phyloP scores from a whole-genome alignment of 2,113 vertebrate genomes.

The Neomonachus schauinslandi region DNA sequence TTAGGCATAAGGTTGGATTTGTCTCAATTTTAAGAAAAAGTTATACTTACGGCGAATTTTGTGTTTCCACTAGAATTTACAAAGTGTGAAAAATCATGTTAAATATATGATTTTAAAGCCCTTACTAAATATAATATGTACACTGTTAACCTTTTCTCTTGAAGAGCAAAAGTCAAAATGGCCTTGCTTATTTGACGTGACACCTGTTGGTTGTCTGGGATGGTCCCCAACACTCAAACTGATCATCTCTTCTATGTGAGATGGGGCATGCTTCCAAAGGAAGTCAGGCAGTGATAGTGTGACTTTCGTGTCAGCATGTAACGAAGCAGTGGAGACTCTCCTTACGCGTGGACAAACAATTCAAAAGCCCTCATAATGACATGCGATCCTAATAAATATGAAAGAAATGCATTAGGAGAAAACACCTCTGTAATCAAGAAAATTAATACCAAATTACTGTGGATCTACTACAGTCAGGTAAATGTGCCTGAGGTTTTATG shows the following conservation, averaged over 20 bases:
- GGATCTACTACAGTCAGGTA: neutral
- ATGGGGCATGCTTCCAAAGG: neutral
- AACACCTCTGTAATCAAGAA: neutral
- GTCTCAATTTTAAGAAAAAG: constrained; percentile 24
- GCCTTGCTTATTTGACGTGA: neutral
- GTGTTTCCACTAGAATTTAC: neutral
- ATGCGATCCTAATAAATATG: neutral
- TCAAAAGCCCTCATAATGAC: neutral
- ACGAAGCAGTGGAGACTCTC: neutral
- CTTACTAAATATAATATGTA: neutral
- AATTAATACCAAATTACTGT: neutral
- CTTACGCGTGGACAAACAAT: neutral
- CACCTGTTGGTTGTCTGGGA: neutral
- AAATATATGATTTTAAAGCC: constrained; percentile 1
- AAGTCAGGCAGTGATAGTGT: neutral
- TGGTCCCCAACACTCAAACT: neutral
- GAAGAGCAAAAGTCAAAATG: constrained; percentile 17
- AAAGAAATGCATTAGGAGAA: neutral
- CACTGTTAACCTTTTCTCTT: neutral
- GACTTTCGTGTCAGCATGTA: neutral
- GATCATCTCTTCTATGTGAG: neutral
- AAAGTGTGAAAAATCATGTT: neutral
- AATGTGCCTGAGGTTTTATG: neutral
- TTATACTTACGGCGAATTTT: neutral
- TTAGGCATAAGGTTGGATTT: neutral